Percentiles rank a stretch among this genome's conserved stretches.
These are phyloP conservation scores for Ecdyonurus torrentis DNA, from an alignment of 2,888 invertebrate genomes.

Conservation along the genomic window DNA sequence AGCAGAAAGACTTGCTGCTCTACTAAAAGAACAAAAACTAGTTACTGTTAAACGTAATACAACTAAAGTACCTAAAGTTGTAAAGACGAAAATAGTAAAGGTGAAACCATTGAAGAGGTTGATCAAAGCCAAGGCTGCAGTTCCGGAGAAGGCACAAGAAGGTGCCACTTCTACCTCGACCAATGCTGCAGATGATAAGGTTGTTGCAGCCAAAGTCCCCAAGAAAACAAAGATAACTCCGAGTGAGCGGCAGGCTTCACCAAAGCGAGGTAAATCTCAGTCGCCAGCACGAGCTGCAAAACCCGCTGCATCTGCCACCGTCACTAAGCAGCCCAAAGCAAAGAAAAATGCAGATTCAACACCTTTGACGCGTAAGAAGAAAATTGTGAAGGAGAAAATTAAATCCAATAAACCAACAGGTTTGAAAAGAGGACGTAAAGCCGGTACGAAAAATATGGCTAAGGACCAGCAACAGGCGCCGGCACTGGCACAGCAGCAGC, in stretches of 20 bases:
- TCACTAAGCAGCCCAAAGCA: not conserved
- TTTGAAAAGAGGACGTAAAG: not conserved
- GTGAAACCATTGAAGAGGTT: constrained; percentile 3
- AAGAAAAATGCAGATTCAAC: not conserved
- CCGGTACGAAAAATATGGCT: not conserved
- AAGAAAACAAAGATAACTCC: not conserved
- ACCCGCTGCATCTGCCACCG: not conserved
- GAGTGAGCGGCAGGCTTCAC: not conserved
- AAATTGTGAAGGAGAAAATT: constrained; percentile 1
- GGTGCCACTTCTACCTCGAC: too few species aligned
- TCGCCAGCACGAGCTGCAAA: not conserved
- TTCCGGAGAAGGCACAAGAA: too few species aligned
- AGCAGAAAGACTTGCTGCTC: not conserved
- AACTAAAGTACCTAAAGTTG: not conserved
- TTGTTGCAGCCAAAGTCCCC: too few species aligned
- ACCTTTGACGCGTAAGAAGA: not conserved
- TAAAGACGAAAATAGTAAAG: constrained; percentile 1
- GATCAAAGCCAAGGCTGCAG: not conserved
- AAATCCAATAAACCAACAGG: not conserved
- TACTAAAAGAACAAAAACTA: not conserved
- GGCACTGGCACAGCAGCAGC: not conserved
- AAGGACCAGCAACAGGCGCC: constrained; percentile 6
- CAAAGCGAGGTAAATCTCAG: not conserved
- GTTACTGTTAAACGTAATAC: not conserved
- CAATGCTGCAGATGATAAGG: too few species aligned